Conservation (phyloP, 2,113 vertebrate genomes). For the Ceyx margarethae region DNA sequence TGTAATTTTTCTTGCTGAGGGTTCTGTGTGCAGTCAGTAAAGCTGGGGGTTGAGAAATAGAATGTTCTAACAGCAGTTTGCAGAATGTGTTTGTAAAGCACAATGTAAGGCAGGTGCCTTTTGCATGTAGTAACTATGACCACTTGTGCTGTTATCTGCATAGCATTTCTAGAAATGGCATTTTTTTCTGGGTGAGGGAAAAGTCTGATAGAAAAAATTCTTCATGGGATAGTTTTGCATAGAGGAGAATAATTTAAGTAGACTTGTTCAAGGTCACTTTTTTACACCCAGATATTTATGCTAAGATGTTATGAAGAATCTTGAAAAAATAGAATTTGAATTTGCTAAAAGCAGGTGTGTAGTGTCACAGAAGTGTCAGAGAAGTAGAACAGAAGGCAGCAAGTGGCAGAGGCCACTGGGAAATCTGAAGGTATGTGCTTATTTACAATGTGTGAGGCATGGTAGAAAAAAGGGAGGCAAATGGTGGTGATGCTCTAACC, state of each 20-base stretch:
- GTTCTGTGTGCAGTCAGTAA: neutral
- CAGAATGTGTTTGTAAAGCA: neutral
- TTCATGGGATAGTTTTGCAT: neutral
- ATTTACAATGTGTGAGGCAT: neutral
- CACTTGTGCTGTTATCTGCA: neutral
- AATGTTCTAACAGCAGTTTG: neutral
- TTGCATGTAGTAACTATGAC: neutral
- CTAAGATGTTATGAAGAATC: neutral
- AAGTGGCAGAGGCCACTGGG: neutral
- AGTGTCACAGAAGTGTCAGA: neutral
- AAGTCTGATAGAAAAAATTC: neutral
- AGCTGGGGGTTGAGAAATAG: neutral
- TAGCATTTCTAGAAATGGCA: neutral
- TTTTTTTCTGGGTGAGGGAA: neutral
- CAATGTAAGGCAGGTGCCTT: neutral
- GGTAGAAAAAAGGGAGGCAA: neutral
- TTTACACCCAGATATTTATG: neutral
- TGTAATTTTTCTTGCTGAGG: neutral
- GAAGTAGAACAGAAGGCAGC: neutral
- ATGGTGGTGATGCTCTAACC: neutral
- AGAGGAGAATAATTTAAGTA: neutral
- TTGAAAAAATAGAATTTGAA: neutral
- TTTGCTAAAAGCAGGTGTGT: neutral
- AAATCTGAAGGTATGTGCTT: neutral
- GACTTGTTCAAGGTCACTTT: neutral